phyloP scores from a whole-genome alignment of 2,113 vertebrate species.

The Vidua chalybeata region DNA sequence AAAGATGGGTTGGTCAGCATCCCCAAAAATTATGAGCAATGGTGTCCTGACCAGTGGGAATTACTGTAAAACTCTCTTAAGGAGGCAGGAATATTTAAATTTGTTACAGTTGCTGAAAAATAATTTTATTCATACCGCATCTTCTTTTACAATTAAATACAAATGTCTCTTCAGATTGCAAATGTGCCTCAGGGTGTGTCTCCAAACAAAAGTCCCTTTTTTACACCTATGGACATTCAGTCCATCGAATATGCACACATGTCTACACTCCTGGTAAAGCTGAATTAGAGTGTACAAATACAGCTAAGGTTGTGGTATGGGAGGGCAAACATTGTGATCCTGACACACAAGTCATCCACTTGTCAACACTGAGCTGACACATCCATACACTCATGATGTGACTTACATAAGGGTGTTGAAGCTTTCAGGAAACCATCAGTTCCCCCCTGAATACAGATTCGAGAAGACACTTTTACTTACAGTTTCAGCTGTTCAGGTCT shows the following conservation, averaged over 20 bases:
- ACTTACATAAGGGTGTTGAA: conserved; percentile 17
- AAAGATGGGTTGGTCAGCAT: background rate
- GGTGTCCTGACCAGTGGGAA: background rate
- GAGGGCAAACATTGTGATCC: background rate
- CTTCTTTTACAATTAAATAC: conserved; percentile 10
- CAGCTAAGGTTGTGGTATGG: background rate
- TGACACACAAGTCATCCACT: conserved; percentile 4
- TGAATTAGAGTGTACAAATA: background rate
- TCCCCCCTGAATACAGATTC: background rate
- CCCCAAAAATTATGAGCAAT: background rate
- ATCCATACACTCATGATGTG: background rate
- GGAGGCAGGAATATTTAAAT: background rate
- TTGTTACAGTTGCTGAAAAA: background rate
- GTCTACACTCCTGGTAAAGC: background rate
- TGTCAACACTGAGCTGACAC: conserved; percentile 14
- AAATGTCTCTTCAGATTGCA: background rate
- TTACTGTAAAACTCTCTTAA: background rate
- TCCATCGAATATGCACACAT: fast-evolving
- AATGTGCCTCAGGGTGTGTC: background rate
- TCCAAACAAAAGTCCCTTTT: background rate
- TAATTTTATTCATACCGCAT: background rate
- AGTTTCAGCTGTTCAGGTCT: background rate
- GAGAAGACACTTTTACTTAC: background rate
- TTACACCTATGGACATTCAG: background rate
- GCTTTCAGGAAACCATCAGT: background rate